phyloP scores from a whole-genome alignment of 2,113 vertebrate species.

The Lamprotornis superbus region DNA sequence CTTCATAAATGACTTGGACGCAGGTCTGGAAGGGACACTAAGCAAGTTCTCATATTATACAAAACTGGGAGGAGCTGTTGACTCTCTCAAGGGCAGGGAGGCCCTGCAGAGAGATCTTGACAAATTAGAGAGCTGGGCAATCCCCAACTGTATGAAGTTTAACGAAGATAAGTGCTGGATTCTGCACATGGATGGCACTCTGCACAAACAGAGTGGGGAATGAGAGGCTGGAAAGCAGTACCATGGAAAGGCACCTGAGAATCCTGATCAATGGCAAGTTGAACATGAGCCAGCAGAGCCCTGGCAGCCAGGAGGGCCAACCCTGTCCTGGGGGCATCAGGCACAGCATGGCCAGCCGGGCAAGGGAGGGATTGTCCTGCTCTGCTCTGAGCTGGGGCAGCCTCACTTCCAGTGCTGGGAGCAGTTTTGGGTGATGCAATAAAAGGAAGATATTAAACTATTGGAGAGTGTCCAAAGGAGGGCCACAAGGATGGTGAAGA shows the following conservation, averaged over 20 bases:
- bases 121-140: background rate
- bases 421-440: background rate
- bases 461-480: background rate
- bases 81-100: background rate
- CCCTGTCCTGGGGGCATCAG: background rate
- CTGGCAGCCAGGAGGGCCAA: background rate
- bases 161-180: background rate
- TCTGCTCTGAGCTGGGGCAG: rapidly evolving
- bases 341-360: rapidly evolving
- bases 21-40: background rate
- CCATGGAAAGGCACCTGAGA: background rate
- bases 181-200: background rate
- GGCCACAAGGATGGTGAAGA: rapidly evolving
- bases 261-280: rapidly evolving
- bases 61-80: background rate
- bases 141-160: background rate
- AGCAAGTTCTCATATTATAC: background rate
- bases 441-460: background rate
- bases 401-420: background rate
- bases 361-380: background rate
- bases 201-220: background rate
- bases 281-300: background rate
- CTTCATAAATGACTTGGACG: background rate
- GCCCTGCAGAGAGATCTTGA: background rate
- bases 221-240: background rate